Conservation (phyloP, 2,797 vertebrate species). For the Tapera naevia region DNA sequence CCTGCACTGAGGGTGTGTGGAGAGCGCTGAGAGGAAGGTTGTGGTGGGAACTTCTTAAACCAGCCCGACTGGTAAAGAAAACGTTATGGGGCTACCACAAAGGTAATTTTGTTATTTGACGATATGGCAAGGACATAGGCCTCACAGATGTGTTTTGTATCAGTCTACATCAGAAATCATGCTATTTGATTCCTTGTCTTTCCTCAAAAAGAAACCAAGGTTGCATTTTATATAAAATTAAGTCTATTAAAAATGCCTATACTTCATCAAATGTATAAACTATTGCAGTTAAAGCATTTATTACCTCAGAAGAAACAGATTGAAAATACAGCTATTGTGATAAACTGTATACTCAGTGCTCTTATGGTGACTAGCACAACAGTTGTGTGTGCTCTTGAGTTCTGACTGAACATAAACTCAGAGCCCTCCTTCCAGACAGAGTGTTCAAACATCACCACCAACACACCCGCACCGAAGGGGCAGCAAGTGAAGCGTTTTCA, state of each 20-base stretch:
- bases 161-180: not conserved
- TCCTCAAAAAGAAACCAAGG: not conserved
- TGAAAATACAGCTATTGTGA: not conserved
- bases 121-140: not conserved
- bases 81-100: not conserved
- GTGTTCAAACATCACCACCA: not conserved
- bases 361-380: not conserved
- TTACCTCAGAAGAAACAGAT: not conserved
- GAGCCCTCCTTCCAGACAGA: not conserved
- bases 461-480: not conserved
- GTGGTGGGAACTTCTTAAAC: not conserved
- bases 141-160: not conserved
- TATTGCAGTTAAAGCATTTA: not conserved
- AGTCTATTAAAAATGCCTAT: not conserved
- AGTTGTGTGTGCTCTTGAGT: not conserved
- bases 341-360: not conserved
- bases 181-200: not conserved
- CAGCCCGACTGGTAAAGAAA: not conserved
- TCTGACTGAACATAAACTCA: rapidly evolving
- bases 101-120: not conserved
- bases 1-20: not conserved
- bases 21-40: not conserved
- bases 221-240: not conserved
- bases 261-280: not conserved
- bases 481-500: not conserved